Base-by-base conservation (phyloP, 2,888 invertebrate genomes). In the Chloroclystis v-ata region DNA sequence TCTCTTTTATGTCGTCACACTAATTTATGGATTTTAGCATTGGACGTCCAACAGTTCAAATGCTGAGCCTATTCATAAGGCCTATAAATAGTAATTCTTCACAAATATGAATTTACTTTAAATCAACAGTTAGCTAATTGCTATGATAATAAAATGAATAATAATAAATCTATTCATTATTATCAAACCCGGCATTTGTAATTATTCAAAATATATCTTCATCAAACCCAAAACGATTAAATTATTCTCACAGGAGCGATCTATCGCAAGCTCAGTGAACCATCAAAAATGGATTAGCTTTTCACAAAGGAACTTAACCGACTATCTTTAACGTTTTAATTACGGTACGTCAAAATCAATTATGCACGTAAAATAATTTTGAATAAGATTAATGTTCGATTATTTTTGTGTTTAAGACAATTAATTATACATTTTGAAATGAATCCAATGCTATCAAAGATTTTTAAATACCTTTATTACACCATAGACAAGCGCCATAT, bases 281-380 rank as follows among this genome's bases (percentile, higher is more conserved):
- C 78, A 70, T 75, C 61, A 62, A 69, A 72, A 82, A 80, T 73
- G 67, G 71, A 72, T 78, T 76, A 67, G 41, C 38, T 65, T 65
- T 65, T 53, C 57, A 77, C 67, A 72, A 74, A 63, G 63, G 60
- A 65, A 65, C 57, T 65, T 63, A 77, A 70, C 69, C 72, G 60
- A 61, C 70, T 71, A 56, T 57, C 54, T 55, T 71, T 72, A 71
- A 71, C 65, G 57, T 67, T 69, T 75, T 82, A 81, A 81, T 82
- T 77, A 72, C 65, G 51, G 37, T 52, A 71, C 63, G 83, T 84
- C 87, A 74, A 77, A 82, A 74, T 75, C 81, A 77, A 84, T 86
- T 85, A 82, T 78, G 71, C 79, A 75, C 67, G 65, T 65, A 65
- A 56, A 55, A 52, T 57, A 61, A 72, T 71, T 76, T 78, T 83